These are phyloP conservation scores for Oscheius onirici DNA, from an alignment of 2,888 invertebrate species.

Conservation along the genomic window DNA sequence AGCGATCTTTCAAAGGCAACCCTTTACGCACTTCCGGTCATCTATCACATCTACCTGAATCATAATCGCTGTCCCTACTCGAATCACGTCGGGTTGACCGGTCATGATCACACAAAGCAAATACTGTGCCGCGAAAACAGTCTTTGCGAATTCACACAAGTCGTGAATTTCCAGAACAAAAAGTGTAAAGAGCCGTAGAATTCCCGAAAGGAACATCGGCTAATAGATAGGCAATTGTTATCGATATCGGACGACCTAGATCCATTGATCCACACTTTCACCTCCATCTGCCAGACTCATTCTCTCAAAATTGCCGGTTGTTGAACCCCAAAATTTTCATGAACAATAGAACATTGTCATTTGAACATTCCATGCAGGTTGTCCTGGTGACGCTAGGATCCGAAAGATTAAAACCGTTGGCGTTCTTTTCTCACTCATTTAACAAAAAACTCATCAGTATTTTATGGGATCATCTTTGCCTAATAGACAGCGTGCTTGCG, in stretches of 20 bases:
- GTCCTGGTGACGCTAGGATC: too few relatives aligned
- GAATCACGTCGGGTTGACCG: slow-evolving; percentile 10
- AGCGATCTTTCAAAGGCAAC: not conserved
- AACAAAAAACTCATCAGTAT: too few relatives aligned
- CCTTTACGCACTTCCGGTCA: not conserved
- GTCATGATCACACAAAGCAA: slow-evolving; percentile 14
- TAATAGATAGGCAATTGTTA: not conserved
- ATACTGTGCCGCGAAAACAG: slow-evolving; percentile 1
- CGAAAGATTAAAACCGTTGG: too few relatives aligned
- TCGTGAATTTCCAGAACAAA: not conserved
- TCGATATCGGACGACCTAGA: not conserved
- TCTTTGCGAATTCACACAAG: not conserved
- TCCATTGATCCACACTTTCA: not conserved
- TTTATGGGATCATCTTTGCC: too few relatives aligned
- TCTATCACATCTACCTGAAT: not conserved
- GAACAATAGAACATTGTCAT: too few relatives aligned
- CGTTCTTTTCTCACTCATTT: too few relatives aligned
- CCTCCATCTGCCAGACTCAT: not conserved
- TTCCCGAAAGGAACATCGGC: not conserved
- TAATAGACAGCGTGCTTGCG: too few relatives aligned
- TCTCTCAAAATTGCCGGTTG: not conserved
- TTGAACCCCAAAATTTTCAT: too few relatives aligned
- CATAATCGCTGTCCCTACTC: not conserved
- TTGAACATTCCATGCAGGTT: too few relatives aligned
- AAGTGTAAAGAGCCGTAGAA: not conserved